These are phyloP conservation scores for Brachyptera risi DNA, from an alignment of 2,888 invertebrate genomes.

Conservation along the genomic window DNA sequence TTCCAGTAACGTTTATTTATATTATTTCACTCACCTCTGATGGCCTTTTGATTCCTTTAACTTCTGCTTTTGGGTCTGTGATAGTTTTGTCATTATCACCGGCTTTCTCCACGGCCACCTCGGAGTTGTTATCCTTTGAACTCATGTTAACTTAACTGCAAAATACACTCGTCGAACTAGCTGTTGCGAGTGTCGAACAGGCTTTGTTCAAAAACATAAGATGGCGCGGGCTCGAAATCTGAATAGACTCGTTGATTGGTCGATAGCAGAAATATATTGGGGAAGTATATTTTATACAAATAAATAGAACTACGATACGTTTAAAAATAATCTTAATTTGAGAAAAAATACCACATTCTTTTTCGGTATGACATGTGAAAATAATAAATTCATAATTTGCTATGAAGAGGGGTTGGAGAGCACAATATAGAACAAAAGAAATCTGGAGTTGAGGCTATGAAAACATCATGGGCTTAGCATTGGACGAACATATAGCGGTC, in stretches of 20 bases:
- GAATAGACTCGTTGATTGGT: constrained; percentile 37
- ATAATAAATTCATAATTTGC: constrained; percentile 42
- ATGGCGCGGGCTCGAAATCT: constrained; percentile 58
- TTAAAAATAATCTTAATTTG: not conserved
- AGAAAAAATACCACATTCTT: not conserved
- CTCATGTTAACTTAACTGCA: constrained; percentile 53
- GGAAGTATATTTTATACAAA: constrained; percentile 7
- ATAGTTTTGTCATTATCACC: constrained; percentile 70
- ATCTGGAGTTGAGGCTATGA: constrained; percentile 44
- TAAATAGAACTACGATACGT: too few relatives aligned
- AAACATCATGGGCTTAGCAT: too few relatives aligned
- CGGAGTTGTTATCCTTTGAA: constrained; percentile 78
- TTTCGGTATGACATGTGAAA: constrained; percentile 26
- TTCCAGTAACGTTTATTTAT: constrained; percentile 24
- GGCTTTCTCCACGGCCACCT: constrained; percentile 80
- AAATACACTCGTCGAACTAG: constrained; percentile 23
- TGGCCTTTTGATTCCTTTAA: constrained; percentile 83
- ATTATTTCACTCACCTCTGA: constrained; percentile 68
- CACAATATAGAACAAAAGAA: constrained; percentile 41
- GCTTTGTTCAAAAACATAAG: constrained; percentile 77
- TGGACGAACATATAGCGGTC: constrained; percentile 25
- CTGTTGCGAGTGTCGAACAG: constrained; percentile 46
- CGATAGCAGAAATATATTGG: constrained; percentile 31
- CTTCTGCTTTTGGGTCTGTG: constrained; percentile 70
- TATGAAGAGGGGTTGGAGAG: constrained; percentile 65